Percentiles rank a stretch among this genome's conserved stretches.
Evolutionary conservation across 2,797 vertebrate genomes (phyloP).

Genomic region (Bovichtus variegatus): DNA sequence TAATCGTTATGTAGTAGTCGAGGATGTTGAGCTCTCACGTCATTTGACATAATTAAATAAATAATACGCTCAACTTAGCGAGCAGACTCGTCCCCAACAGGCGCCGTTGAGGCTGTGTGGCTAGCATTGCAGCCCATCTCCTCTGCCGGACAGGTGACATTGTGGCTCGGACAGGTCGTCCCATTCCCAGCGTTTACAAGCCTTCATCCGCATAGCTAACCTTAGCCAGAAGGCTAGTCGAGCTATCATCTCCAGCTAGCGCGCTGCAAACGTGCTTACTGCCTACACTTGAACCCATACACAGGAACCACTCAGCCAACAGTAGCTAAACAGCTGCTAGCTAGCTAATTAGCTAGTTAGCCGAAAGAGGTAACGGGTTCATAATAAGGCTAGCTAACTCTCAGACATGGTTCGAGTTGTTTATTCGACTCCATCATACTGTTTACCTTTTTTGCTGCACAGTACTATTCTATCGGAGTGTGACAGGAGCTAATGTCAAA

Average conservation of each 20-base stretch:
- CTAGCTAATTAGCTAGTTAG: slow-evolving; percentile 41
- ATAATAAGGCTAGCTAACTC: not conserved
- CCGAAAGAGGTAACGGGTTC: slow-evolving; percentile 20
- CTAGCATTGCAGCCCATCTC: slow-evolving; percentile 37
- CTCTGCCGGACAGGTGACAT: slow-evolving; percentile 74
- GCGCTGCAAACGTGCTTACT: slow-evolving; percentile 72
- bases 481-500: slow-evolving; percentile 34
- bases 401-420: not conserved
- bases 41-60: slow-evolving; percentile 58
- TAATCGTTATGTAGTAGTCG: slow-evolving; percentile 19
- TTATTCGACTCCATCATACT: not conserved
- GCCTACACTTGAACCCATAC: slow-evolving; percentile 38
- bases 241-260: slow-evolving; percentile 69
- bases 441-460: not conserved
- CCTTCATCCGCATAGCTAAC: slow-evolving; percentile 65
- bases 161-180: slow-evolving; percentile 69
- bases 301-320: slow-evolving; percentile 31
- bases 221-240: slow-evolving; percentile 66
- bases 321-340: slow-evolving; percentile 43
- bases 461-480: no score
- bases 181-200: slow-evolving; percentile 57
- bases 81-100: slow-evolving; percentile 17
- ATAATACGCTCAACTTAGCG: slow-evolving; percentile 44
- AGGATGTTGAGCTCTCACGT: slow-evolving; percentile 36
- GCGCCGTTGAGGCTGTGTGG: slow-evolving; percentile 15